A percentile compares a stretch with the other conserved stretches of the same genome.
These are phyloP conservation scores for Nymphalis urticae DNA, from an alignment of 2,888 invertebrate species.

Conservation along the genomic window DNA sequence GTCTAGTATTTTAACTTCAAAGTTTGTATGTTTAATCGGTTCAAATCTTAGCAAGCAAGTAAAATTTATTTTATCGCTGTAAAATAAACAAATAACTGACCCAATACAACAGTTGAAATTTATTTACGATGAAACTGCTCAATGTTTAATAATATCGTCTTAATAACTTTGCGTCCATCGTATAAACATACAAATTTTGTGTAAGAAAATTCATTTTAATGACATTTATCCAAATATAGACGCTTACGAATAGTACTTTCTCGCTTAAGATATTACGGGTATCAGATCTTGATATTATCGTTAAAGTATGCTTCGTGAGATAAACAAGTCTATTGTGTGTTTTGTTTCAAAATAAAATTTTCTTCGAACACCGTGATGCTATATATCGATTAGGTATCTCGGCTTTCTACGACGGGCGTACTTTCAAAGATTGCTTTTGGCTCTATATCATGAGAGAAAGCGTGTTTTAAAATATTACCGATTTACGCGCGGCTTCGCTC, in stretches of 20 bases:
- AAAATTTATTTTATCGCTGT: too few species aligned
- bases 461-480: slow-evolving; percentile 13
- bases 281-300: neutral
- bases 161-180: too few species aligned
- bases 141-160: too few species aligned
- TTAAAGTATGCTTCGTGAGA: neutral
- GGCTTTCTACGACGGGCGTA: slow-evolving; percentile 61
- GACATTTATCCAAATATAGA: neutral
- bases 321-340: slow-evolving; percentile 42
- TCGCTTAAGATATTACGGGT: neutral
- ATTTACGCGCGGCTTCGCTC: too few species aligned
- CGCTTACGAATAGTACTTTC: neutral
- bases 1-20: too few species aligned
- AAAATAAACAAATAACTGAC: too few species aligned
- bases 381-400: slow-evolving; percentile 70
- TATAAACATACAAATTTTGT: too few species aligned
- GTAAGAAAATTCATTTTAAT: neutral
- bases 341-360: slow-evolving; percentile 61
- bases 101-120: too few species aligned
- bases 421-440: slow-evolving; percentile 57
- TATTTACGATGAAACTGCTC: too few species aligned
- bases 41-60: too few species aligned
- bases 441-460: slow-evolving; percentile 38
- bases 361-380: slow-evolving; percentile 54
- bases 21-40: too few species aligned